Conservation (phyloP, 1,140 invertebrate species). For the Campodea augens region DNA sequence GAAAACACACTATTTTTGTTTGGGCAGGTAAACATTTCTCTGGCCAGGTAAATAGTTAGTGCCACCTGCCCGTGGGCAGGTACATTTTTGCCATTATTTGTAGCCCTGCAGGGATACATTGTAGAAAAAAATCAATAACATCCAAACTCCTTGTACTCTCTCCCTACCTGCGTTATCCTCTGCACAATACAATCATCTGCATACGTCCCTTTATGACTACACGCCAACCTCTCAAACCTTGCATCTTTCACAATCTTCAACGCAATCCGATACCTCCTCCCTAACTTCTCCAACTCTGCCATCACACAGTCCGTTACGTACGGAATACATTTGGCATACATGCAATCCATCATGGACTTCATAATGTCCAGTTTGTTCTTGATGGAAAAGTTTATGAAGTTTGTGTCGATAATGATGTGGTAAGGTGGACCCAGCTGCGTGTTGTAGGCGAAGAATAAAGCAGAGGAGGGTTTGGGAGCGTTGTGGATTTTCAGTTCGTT, state of each 20-base stretch:
- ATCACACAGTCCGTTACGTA: constrained; percentile 98
- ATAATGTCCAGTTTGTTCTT: constrained; percentile 96
- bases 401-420: constrained; percentile 91
- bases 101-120: too few species aligned
- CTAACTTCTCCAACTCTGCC: constrained; percentile 95
- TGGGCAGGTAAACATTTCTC: too few species aligned
- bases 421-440: constrained; percentile 97
- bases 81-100: too few species aligned
- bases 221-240: constrained; percentile 77
- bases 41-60: too few species aligned
- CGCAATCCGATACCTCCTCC: constrained; percentile 86
- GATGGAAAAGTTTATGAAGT: constrained; percentile 98
- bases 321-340: constrained; percentile 97
- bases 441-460: constrained; percentile 95
- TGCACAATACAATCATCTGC: constrained; percentile 98
- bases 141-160: too few species aligned
- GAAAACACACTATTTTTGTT: too few species aligned
- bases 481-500: too few species aligned
- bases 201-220: constrained; percentile 95
- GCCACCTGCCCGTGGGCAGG: too few species aligned
- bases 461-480: constrained; percentile 72
- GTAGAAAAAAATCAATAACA: too few species aligned
- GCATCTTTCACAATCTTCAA: constrained; percentile 91
- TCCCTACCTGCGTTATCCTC: constrained; percentile 77
- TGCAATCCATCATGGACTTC: constrained; percentile 95